phyloP scores from a whole-genome alignment of 1,140 invertebrate species.

The Pseudomyrmex concolor region DNA sequence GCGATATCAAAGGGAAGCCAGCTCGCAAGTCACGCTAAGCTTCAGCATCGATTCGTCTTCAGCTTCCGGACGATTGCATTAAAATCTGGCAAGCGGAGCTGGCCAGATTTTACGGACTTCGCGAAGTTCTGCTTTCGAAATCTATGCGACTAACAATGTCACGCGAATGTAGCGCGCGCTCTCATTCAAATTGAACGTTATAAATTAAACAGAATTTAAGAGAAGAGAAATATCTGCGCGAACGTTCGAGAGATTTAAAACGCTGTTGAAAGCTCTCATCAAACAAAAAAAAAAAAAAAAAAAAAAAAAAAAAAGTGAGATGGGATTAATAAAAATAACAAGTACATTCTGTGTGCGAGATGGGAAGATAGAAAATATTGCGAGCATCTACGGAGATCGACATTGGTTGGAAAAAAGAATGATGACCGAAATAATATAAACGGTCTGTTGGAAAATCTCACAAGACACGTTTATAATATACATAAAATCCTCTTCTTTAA shows the following conservation, averaged over 20 bases:
- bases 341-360: no score
- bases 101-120: constrained; percentile 6
- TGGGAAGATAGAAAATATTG: not conserved
- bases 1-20: constrained; percentile 42
- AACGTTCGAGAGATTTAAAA: not conserved
- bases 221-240: not conserved
- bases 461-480: not conserved
- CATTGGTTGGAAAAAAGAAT: no score
- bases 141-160: not conserved
- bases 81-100: constrained; percentile 32
- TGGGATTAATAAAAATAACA: not conserved
- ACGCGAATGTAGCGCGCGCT: not conserved
- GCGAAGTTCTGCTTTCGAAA: constrained; percentile 28
- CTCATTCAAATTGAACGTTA: not conserved
- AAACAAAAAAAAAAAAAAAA: not conserved
- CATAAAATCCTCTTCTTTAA: not conserved
- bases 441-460: not conserved
- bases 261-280: not conserved
- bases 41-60: constrained; percentile 41
- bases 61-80: constrained; percentile 19
- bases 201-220: constrained; percentile 5
- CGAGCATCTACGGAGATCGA: not conserved
- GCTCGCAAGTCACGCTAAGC: constrained; percentile 45
- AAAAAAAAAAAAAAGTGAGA: not conserved
- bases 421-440: no score